A percentile compares a stretch with the other conserved stretches of the same genome.
These are phyloP conservation scores for Lethenteron reissneri DNA, from an alignment of 2,113 vertebrate genomes.

Conservation along the genomic window DNA sequence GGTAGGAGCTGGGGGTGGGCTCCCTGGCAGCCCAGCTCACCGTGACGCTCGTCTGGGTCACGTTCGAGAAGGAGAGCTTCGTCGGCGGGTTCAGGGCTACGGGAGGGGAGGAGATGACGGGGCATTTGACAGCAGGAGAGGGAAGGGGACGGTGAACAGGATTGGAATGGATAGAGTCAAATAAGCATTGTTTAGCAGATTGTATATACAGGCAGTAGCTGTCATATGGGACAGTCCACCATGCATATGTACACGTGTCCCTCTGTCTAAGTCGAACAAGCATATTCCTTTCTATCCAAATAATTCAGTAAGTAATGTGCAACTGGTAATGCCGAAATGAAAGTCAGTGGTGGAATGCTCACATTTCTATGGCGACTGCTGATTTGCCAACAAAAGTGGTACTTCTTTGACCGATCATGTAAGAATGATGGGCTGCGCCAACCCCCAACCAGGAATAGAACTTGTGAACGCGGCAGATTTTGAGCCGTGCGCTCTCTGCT, in stretches of 20 bases:
- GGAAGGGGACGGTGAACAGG: neutral
- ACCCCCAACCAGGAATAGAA: too few relatives aligned
- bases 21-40: conserved; percentile 54
- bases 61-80: conserved; percentile 42
- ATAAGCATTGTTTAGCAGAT: neutral
- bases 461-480: too few relatives aligned
- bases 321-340: too few relatives aligned
- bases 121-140: conserved; percentile 10
- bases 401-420: too few relatives aligned
- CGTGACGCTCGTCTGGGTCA: conserved; percentile 48
- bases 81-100: conserved; percentile 60
- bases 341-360: too few relatives aligned
- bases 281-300: neutral
- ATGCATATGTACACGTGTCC: neutral
- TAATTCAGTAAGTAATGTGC: too few relatives aligned
- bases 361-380: too few relatives aligned
- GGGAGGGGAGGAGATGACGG: conserved; percentile 8
- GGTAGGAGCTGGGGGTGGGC: conserved; percentile 60
- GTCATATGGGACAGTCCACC: neutral
- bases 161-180: neutral
- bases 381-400: too few relatives aligned
- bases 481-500: too few relatives aligned
- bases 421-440: too few relatives aligned
- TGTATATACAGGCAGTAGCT: neutral
- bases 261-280: neutral